Conservation (phyloP, 92 coral and sea anemone species). For the Muricea muricata region DNA sequence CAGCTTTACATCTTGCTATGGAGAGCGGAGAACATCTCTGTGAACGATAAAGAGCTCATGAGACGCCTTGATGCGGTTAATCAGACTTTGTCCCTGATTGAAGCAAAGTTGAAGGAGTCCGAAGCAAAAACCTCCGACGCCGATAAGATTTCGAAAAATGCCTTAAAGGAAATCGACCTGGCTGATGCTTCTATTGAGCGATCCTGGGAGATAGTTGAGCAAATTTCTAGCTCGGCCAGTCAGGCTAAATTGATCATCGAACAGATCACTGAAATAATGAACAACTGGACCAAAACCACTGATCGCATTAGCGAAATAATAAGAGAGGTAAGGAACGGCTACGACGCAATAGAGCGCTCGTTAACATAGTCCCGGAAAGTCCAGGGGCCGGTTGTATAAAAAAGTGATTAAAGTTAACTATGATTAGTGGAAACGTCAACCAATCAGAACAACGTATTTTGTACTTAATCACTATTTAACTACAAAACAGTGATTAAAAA, state of each 20-base stretch:
- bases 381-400: no score
- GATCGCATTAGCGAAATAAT: conserved; percentile 70
- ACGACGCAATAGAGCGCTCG: no score
- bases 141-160: conserved; percentile 55
- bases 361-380: no score
- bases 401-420: no score
- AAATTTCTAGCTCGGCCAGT: conserved; percentile 56
- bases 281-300: conserved; percentile 74
- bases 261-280: conserved; percentile 66
- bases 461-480: no score
- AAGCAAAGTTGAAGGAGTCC: conserved; percentile 53
- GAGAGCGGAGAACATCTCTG: conserved; percentile 79
- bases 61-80: conserved; percentile 42
- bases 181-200: conserved; percentile 81
- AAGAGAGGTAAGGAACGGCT: conserved; percentile 77
- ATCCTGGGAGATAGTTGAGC: conserved; percentile 73
- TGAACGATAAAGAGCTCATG: conserved; percentile 76
- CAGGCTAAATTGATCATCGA: conserved; percentile 61
- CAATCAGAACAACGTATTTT: no score
- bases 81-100: conserved; percentile 18
- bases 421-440: no score
- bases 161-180: conserved; percentile 59
- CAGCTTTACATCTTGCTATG: conserved; percentile 70
- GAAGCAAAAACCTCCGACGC: conserved; percentile 61
- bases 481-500: no score